Evolutionary conservation across 2,888 invertebrate genomes (phyloP).

Genomic region (Callinectes sapidus): DNA sequence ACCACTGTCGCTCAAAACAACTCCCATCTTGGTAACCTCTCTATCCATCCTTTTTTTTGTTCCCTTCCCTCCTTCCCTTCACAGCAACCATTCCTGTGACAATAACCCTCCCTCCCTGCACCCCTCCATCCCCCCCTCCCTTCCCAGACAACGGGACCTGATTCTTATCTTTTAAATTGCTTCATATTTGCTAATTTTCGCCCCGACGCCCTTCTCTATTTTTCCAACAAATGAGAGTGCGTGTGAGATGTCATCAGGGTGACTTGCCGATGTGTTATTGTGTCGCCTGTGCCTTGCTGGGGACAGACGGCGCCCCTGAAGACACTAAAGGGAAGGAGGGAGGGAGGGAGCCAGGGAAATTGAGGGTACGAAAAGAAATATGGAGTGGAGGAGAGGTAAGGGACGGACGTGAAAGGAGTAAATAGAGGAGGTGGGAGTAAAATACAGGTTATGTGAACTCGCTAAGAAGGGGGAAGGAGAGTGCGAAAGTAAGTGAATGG

Average conservation of each 20-base stretch:
- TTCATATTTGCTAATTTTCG: slow-evolving; percentile 55
- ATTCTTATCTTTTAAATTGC: slow-evolving; percentile 47
- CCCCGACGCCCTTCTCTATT: slow-evolving; percentile 36
- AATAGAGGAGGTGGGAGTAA: background rate
- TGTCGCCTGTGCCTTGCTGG: slow-evolving; percentile 6
- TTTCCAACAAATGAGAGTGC: slow-evolving; percentile 39
- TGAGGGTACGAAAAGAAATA: slow-evolving; percentile 8
- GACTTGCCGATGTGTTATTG: slow-evolving; percentile 26
- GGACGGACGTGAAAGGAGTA: background rate
- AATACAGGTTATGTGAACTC: slow-evolving; percentile 20
- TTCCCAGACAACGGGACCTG: slow-evolving; percentile 32
- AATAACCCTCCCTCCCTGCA: slow-evolving; percentile 32
- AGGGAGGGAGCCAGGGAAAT: background rate
- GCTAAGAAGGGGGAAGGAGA: slow-evolving; percentile 12
- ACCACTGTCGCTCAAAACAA: background rate
- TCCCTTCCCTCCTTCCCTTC: background rate
- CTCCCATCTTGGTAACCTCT: background rate
- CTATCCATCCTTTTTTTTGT: background rate
- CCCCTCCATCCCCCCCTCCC: background rate
- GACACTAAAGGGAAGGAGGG: background rate
- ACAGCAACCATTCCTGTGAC: background rate
- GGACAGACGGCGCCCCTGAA: background rate
- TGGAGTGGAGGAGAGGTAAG: background rate
- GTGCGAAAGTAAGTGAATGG: background rate
- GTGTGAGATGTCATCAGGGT: slow-evolving; percentile 41